Base-by-base conservation (phyloP, 2,113 vertebrate species). In the Nerophis lumbriciformis region DNA sequence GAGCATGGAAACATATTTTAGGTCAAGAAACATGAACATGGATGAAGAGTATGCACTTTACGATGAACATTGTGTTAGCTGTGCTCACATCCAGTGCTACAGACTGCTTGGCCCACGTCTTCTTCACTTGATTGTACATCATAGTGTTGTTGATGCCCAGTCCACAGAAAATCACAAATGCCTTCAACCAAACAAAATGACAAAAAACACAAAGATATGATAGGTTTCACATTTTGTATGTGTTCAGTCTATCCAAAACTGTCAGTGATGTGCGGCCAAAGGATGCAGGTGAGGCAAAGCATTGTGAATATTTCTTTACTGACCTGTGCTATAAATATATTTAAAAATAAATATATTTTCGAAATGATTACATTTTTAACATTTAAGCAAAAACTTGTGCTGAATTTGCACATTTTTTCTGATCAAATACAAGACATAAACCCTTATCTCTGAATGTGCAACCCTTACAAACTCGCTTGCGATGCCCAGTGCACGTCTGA, bases 101-200 rank as follows among this genome's bases (percentile, higher is more conserved):
- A 14, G 90, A 92, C 76, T 92, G 91, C 67, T 92, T 92, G 63
- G 91, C 91, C 89, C 90, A 92, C 0, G 89, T 91, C 77, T 92
- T 92, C 80, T 92, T 92, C 16, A 92, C 90, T 68, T 92, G 89
- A 65, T 92, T 92, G 81, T 92, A 92, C 91, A 92, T 92, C 89
- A 92, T 91, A 2, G 90, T 92, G 82, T 92, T 92, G 83, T 92
- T 92, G 71, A 92, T 92, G 58, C 91, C 91, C 66, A 92, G 87
- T 55, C 91, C 90, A 73, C 90, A 92, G 83, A 92, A 92, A 75
- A 92, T 92, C 67, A 92, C 90, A 81, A 92, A 92, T 6, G 90
- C 89, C 88, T 91, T 75, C 16, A 60, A 7, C 65, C n/a, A 68
- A 10, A 76, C 55, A 56, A 39, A 55, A 64, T 8, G 28, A 6